Evolutionary conservation across 2,888 invertebrate species (phyloP), one percentile per base, ranked within the genome.

Genomic region (Tenthredo scrophulariae): DNA sequence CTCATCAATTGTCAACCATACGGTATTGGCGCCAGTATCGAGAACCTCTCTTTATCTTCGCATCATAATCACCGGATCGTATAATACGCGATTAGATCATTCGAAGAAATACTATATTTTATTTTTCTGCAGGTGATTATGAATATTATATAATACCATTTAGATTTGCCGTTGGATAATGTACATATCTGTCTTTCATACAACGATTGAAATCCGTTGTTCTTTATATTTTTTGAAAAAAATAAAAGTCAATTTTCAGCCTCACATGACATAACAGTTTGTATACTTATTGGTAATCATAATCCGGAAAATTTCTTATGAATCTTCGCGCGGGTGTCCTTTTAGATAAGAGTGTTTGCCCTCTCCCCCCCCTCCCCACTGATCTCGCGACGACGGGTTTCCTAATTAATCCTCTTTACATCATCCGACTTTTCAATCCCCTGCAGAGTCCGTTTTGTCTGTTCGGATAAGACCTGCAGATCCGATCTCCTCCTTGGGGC

Each of bases 351-450:
- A 80, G 40, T 37, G 33, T 80, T 80, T 26, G 15, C 40, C 46
- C 62, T 29, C 1, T 2, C 1, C 7, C 37, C 37, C 37, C 37
- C 7, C 4, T 4, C 5, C 46, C 83, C 84, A 70, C 85, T 84
- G 54, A 33, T 82, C 77, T 79, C 62, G 43, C 43, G 62, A 58
- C 65, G 50, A 46, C 22, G 74, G 82, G 40, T 74, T 82, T 80
- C 83, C 75, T 74, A 84, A 85, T 85, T 84, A 85, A 84, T 84
- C 77, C 67, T 46, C 75, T 84, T 84, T 77, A 77, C 33, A 54
- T 85, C 37, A 70, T 26, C 62, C 86, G 85, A 85, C 87, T 88
- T 85, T 89, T 83, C 83, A 70, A 90, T 91, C 90, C 88, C 87
- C 85, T 86, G 85, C 86, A 88, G 90, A 90, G 83, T 83, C 65